A percentile compares a stretch with the other conserved stretches of the same genome.
phyloP scores from a whole-genome alignment of 1,140 invertebrate genomes.

The Lucilia cuprina region DNA sequence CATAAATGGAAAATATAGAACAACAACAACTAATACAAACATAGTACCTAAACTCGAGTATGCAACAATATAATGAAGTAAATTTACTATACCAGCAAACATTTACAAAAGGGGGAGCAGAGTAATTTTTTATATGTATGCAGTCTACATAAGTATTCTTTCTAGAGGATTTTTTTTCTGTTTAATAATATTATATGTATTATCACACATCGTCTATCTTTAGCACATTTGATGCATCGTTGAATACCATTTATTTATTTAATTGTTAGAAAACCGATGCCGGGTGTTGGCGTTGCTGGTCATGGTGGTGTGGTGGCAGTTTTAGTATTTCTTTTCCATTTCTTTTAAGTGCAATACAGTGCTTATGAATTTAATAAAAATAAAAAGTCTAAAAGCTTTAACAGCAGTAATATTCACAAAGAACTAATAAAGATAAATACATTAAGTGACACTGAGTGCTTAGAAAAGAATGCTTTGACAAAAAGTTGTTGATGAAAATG shows the following conservation, averaged over 20 bases:
- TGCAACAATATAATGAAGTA: too few species aligned
- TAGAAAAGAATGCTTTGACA: not conserved
- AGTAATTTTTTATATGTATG: too few species aligned
- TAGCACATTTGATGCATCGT: conserved; percentile 19
- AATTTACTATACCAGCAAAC: too few species aligned
- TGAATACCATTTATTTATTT: not conserved
- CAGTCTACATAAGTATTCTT: too few species aligned
- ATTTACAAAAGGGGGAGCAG: too few species aligned
- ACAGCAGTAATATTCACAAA: not conserved
- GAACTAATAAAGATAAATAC: not conserved
- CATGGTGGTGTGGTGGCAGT: not conserved
- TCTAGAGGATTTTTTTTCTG: too few species aligned
- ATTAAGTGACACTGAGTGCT: conserved; percentile 4
- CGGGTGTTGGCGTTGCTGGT: not conserved
- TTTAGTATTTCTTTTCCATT: not conserved
- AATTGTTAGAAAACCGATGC: not conserved
- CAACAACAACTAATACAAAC: too few species aligned
- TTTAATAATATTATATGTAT: not conserved
- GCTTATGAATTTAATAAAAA: not conserved
- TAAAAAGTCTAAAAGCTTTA: not conserved
- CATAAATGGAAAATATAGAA: too few species aligned
- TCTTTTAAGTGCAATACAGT: not conserved
- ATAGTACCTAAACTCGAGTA: too few species aligned
- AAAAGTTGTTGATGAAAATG: not conserved
- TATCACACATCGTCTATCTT: not conserved